Evolutionary conservation across 2,113 vertebrate genomes (phyloP).

Genomic region (Abramis brama): DNA sequence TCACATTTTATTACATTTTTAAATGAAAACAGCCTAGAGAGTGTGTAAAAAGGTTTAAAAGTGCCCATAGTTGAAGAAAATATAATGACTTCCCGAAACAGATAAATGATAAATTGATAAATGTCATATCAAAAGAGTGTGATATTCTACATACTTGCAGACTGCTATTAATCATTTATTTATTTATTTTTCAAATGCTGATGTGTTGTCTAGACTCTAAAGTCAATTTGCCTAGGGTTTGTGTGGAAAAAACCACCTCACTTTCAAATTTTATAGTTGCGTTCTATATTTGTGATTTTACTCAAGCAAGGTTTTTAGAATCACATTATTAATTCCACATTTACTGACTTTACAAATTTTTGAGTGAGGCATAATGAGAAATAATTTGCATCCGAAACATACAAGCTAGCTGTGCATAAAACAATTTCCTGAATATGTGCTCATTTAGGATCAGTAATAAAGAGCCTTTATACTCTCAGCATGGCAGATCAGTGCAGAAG

Average conservation of each 20-base stretch:
- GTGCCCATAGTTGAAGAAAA: background rate
- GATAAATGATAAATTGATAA: background rate
- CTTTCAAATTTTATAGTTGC: background rate
- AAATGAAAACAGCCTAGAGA: background rate
- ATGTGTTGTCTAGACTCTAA: background rate
- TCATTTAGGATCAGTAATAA: conserved; percentile 9
- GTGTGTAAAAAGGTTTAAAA: background rate
- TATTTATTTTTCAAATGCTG: background rate
- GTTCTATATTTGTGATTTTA: background rate
- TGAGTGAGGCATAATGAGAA: conserved; percentile 13
- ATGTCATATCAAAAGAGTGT: background rate
- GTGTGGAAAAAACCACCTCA: background rate
- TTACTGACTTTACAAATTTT: background rate
- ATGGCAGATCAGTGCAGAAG: conserved; percentile 34
- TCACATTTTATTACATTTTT: too few relatives aligned
- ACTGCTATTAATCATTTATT: background rate
- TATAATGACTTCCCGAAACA: background rate
- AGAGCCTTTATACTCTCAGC: conserved; percentile 15
- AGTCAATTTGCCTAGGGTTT: background rate
- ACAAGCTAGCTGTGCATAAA: background rate
- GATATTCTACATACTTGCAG: background rate
- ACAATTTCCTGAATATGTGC: background rate
- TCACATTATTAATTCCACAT: background rate
- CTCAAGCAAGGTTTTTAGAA: background rate
- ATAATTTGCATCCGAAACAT: background rate